phyloP scores from a whole-genome alignment of 2,113 vertebrate species.

The Cephalopholis sonnerati region DNA sequence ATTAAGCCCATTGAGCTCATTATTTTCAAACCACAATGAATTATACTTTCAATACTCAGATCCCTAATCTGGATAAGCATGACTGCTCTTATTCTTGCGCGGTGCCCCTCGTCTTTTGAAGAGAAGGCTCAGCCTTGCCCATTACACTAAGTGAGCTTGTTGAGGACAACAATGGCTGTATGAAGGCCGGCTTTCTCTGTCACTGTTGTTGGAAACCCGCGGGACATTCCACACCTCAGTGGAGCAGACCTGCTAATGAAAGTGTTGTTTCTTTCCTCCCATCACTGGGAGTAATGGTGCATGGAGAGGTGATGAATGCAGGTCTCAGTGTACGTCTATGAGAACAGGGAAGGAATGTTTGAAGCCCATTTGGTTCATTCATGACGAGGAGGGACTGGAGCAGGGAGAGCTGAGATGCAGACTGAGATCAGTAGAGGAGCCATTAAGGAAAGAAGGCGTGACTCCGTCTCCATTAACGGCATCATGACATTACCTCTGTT shows the following conservation, averaged over 20 bases:
- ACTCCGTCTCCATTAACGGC: conserved; percentile 66
- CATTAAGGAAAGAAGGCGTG: conserved; percentile 68
- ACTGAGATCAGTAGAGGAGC: conserved; percentile 67
- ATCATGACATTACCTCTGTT: conserved; percentile 65
- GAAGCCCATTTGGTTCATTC: conserved; percentile 71
- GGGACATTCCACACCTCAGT: conserved; percentile 80
- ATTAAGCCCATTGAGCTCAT: conserved; percentile 62
- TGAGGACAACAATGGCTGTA: conserved; percentile 75
- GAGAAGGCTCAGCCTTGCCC: conserved; percentile 64
- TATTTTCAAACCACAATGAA: conserved; percentile 66
- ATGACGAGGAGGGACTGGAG: conserved; percentile 54
- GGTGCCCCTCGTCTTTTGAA: conserved; percentile 70
- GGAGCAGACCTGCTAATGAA: conserved; percentile 79
- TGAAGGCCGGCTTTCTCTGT: conserved; percentile 74
- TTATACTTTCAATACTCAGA: conserved; percentile 61
- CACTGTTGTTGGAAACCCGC: conserved; percentile 71
- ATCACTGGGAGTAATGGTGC: conserved; percentile 82
- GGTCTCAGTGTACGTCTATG: conserved; percentile 72
- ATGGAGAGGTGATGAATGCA: conserved; percentile 80
- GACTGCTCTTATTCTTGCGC: conserved; percentile 75
- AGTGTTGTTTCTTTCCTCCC: conserved; percentile 81
- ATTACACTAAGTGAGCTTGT: conserved; percentile 81
- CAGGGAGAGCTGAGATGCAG: conserved; percentile 65
- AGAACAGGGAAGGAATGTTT: conserved; percentile 75
- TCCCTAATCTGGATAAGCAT: conserved; percentile 76